Conservation (phyloP, 2,888 invertebrate species). For the Hyles lineata region DNA sequence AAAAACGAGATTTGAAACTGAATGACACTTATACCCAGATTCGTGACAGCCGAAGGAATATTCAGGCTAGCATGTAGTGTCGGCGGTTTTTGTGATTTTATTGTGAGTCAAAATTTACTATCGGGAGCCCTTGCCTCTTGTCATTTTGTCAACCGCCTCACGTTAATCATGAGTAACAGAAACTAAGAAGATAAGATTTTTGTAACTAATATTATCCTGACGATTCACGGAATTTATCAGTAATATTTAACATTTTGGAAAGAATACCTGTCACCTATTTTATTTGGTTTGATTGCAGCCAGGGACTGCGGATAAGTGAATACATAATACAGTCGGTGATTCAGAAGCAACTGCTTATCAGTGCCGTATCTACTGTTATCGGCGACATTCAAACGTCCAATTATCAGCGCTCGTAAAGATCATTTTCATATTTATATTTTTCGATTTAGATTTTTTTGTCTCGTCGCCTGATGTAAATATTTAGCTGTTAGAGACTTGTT, state of each 20-base stretch:
- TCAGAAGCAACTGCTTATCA: constrained; percentile 1
- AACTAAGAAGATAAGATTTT: no score
- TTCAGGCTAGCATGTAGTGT: neutral
- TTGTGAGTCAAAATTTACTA: no score
- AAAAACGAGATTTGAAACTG: neutral
- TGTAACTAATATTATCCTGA: no score
- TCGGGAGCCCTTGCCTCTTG: no score
- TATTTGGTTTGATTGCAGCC: neutral
- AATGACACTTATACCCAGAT: neutral
- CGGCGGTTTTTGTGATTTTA: no score
- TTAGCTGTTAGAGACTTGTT: neutral
- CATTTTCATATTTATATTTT: neutral
- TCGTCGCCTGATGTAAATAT: neutral
- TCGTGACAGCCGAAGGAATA: neutral
- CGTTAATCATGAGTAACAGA: no score
- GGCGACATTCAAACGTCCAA: constrained; percentile 2
- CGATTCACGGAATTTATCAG: no score
- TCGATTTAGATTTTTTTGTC: neutral
- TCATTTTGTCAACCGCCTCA: no score
- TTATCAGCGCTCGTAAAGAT: constrained; percentile 7
- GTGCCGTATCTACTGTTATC: neutral
- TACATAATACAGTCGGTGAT: neutral
- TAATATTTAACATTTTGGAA: no score
- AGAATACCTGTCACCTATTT: no score
- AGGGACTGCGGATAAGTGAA: neutral